Conservation (phyloP, 2,113 vertebrate species). For the Hydropotes inermis region DNA sequence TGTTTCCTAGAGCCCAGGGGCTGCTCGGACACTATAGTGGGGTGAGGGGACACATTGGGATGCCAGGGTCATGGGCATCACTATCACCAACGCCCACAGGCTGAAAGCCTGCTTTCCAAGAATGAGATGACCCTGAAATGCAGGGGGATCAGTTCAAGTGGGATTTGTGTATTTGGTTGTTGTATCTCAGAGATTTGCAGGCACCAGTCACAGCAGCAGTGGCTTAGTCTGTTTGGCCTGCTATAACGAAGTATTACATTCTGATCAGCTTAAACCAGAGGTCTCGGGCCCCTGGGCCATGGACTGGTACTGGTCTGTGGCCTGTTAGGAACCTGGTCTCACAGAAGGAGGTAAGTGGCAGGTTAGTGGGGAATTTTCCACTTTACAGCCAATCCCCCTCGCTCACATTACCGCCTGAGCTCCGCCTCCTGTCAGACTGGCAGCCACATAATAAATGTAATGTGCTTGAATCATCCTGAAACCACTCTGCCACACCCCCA, state of each 20-base stretch:
- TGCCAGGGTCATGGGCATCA: not conserved
- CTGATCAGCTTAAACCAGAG: not conserved
- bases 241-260: not conserved
- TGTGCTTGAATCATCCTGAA: not conserved
- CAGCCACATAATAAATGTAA: not conserved
- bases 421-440: not conserved
- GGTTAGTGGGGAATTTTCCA: not conserved
- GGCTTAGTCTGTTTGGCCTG: not conserved
- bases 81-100: not conserved
- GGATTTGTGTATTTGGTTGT: not conserved
- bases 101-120: not conserved
- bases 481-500: not conserved
- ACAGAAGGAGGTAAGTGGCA: not conserved
- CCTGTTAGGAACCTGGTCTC: not conserved
- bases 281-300: not conserved
- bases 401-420: not conserved
- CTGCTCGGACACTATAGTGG: not conserved
- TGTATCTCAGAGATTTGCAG: not conserved
- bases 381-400: not conserved
- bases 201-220: not conserved
- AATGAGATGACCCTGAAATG: not conserved
- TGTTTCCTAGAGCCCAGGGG: not conserved
- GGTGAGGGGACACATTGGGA: not conserved
- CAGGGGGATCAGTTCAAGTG: not conserved
- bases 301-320: not conserved